A percentile compares a stretch with the other conserved stretches of the same genome.
Evolutionary conservation across 1,140 invertebrate species (phyloP).

Genomic region (Zaprionus lachaisei): DNA sequence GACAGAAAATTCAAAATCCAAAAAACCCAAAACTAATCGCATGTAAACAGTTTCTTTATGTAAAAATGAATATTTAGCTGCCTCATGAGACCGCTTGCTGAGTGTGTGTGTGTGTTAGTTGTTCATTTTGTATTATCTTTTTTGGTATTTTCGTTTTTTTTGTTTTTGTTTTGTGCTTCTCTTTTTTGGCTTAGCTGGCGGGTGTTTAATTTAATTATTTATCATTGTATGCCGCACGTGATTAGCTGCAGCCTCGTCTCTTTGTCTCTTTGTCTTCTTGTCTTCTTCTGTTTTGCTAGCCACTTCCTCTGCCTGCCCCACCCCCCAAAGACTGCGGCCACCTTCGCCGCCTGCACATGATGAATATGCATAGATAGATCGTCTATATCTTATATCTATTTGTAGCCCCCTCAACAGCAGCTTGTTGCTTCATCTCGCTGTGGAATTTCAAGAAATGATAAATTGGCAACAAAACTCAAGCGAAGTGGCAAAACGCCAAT

Average conservation of each 20-base stretch:
- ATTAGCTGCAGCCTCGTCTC: slow-evolving; percentile 58
- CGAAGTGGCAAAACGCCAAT: slow-evolving; percentile 77
- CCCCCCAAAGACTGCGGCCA: not conserved
- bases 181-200: slow-evolving; percentile 20
- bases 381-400: slow-evolving; percentile 47
- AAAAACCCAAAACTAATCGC: slow-evolving; percentile 33
- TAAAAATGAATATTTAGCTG: slow-evolving; percentile 63
- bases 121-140: slow-evolving; percentile 4
- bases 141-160: slow-evolving; percentile 12
- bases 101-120: not conserved
- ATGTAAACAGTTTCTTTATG: slow-evolving; percentile 62
- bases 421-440: slow-evolving; percentile 67
- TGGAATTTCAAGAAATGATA: slow-evolving; percentile 79
- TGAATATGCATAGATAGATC: slow-evolving; percentile 60
- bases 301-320: slow-evolving; percentile 2
- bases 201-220: slow-evolving; percentile 70
- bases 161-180: not conserved
- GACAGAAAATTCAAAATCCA: slow-evolving; percentile 39
- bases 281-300: slow-evolving; percentile 32
- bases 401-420: slow-evolving; percentile 38
- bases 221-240: slow-evolving; percentile 63
- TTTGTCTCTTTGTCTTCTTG: slow-evolving; percentile 30
- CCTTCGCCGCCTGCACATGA: slow-evolving; percentile 22
- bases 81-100: not conserved
- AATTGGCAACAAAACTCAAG: slow-evolving; percentile 75